These are phyloP conservation scores for Brachyhypopomus gauderio DNA, from an alignment of 2,113 vertebrate species.

Conservation along the genomic window DNA sequence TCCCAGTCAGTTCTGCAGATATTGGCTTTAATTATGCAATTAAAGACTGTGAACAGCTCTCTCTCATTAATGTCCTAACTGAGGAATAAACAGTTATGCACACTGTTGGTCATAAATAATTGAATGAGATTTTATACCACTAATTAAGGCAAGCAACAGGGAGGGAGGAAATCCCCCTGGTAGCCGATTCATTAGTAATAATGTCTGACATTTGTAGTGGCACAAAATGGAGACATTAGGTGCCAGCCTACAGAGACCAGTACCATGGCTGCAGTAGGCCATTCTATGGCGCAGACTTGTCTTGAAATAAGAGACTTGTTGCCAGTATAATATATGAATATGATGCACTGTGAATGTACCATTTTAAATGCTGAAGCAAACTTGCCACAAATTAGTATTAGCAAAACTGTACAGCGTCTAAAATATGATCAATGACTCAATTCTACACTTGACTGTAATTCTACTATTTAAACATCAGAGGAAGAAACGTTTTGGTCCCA, in stretches of 20 bases:
- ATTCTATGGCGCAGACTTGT: background rate
- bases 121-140: slow-evolving; percentile 69
- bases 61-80: slow-evolving; percentile 60
- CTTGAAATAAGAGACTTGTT: background rate
- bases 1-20: slow-evolving; percentile 35
- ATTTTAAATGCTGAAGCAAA: too few species aligned
- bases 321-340: background rate
- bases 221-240: slow-evolving; percentile 48
- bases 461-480: background rate
- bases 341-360: background rate
- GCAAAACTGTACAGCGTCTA: too few species aligned
- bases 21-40: slow-evolving; percentile 53
- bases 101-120: slow-evolving; percentile 74
- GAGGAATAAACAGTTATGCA: slow-evolving; percentile 41
- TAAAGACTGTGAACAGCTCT: slow-evolving; percentile 24
- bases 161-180: slow-evolving; percentile 64
- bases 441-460: background rate
- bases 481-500: too few species aligned
- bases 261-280: background rate
- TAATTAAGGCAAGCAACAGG: slow-evolving; percentile 75
- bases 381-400: too few species aligned
- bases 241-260: slow-evolving; percentile 17
- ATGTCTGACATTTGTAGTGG: slow-evolving; percentile 72
- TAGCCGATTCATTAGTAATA: slow-evolving; percentile 72
- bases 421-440: background rate